Base-by-base conservation (phyloP, 2,797 vertebrate genomes). In the Neostethus bicornis region DNA sequence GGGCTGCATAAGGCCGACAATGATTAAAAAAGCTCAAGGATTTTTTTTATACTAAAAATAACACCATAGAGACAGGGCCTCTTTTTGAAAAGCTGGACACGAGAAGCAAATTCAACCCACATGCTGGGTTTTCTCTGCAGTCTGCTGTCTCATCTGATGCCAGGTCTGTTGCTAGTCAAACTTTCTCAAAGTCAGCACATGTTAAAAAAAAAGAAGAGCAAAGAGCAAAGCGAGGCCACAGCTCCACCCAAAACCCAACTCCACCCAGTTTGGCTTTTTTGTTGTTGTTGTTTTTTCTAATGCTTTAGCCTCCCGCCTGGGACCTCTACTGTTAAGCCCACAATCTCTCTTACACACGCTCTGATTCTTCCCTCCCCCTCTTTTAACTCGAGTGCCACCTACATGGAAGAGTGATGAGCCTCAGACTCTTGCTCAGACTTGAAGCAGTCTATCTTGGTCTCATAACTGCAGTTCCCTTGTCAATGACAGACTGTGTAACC, bases 401-500 rank as follows among this genome's bases (percentile, higher is more conserved):
- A 80, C 79, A 72, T 6, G 16, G 71, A 62, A 71, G 56, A 55
- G 65, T 37, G 42, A 80, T 61, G 48, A 87, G 84, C 75, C 85
- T 61, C 80, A 77, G 86, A 87, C 81, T 90, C 85, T 63, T 84
- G 87, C 84, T 90, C 90, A 80, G 90, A 91, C 83, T 70, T 87
- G 91, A 91, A 91, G 88, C 85, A 61, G 79, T 80, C 79, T 77
- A 81, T 87, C 90, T 90, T 76, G 56, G 75, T 89, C 85, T 86
- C 73, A 87, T 81, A 86, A 80, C 61, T 83, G 78, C 79, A 78
- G 80, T 82, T 80, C 89, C 89, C 87, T 85, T 71, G 85, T 90
- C 93, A 93, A 94, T 85, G 91, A 92, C 87, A 88, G 79, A 83
- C 87, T 83, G 75, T 64, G 84, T 90, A 92, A 92, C 88, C 83